Base-by-base conservation (phyloP, 2,797 vertebrate species). In the Arctocebus calabarensis region DNA sequence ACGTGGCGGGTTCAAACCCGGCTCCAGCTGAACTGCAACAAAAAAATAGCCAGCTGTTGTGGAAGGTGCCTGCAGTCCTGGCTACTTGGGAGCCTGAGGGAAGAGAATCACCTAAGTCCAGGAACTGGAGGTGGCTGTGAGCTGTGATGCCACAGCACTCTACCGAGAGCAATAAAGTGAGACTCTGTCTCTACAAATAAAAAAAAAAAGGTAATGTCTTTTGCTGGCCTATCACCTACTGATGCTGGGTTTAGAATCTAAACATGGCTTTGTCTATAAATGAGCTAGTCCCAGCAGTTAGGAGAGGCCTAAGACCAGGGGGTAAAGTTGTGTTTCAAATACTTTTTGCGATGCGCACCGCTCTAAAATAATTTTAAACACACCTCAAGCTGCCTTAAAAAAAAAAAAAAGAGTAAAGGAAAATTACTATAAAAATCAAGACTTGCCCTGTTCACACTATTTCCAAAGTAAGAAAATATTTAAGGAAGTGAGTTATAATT, bases 361-460 rank as follows among this genome's bases (percentile, higher is more conserved):
- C 7, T 57, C 71, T 90, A 68, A 85, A 84, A 70, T 88, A 55
- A 37, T 85, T 71, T 93, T 48, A 90, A 62, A 68, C 10, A 68
- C 92, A 40, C 59, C 90, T 93, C 79, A 94, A 61, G 14, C 29
- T 84, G 16, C 32, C 37, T 17, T 96, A 52, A 62, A 88, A 85
- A 88, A 62, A n/a, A 40, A 61, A 88, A 85, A 88, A 90, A 61
- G 43, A 77, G 8, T 75, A 71, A 55, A 92, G 43, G 70, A 86
- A 88, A 91, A 83, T 20, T 43, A 11, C 37, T 25, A 43, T 25
- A 27, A 59, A 83, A 78, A 73, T 12, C 73, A 12, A 84, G n/a
- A 7, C 45, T 75, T 83, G 55, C 23, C 13, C 43, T 55, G 7
- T 34, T 91, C 62, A 48, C 45, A 34, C 88, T 83, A 88, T 86